Base-by-base conservation (phyloP, 2,113 vertebrate species). In the Corydoras maculifer region DNA sequence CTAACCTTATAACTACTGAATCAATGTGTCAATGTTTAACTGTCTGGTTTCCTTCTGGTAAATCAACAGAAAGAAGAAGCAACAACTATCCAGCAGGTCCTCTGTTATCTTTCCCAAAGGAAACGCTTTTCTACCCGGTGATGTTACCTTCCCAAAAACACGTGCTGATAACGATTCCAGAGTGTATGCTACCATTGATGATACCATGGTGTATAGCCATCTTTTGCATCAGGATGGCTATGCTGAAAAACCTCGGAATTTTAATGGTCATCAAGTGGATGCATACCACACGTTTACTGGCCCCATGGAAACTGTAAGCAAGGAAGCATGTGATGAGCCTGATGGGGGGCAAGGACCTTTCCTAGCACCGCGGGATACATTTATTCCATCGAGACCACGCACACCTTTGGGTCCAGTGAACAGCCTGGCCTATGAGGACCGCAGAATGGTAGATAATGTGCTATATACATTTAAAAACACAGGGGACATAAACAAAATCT, bases 141-240 rank as follows among this genome's bases (percentile, higher is more conserved):
- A 86, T 50, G 59, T 51, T 0, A 77, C 84, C 29, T 93, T 93
- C 48, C 58, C 74, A 25, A 94, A 93, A 75, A 67, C 30, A 0
- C 89, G 88, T 3, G 87, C 89, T 0, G 87, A 88, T 25, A 94
- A 88, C 0, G 93, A 96, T 0, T 93, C 94, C 4, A 94, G 94
- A 2, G 86, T 97, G 62, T 99, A 98, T 8, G 91, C 86, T 0
- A 89, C 91, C 72, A 96, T 98, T 10, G 95, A 98, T 0, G 95
- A 97, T 5, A 82, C 82, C 6, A 85, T 92, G 88, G 85, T 92
- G 6, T 97, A 96, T 3, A 85, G 90, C 4, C 90, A 94, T 73
- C 84, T 94, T 69, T 85, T 94, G 55, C 81, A 72, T 7, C 62
- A 82, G 77, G 0, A 31, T 62, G 76, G 79, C 85, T 14, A 89